Base-by-base conservation (phyloP, 2,888 invertebrate genomes). In the Cephus runcator region DNA sequence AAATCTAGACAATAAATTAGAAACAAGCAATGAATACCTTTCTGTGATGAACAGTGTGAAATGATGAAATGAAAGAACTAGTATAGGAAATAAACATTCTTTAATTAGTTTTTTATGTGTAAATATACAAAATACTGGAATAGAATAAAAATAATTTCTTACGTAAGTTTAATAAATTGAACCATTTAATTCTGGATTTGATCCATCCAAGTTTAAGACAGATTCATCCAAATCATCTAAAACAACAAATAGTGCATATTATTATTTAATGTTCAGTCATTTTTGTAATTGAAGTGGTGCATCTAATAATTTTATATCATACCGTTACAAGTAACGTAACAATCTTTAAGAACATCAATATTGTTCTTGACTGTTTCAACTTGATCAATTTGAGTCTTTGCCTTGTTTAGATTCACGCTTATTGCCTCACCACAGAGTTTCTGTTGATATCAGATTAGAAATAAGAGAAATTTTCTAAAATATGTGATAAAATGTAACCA, bases 1-100 rank as follows among this genome's bases (percentile, higher is more conserved):
- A 73, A 83, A 86, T 79, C 81, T 89, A 12, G 87, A 89, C 73
- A 83, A 88, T 81, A 85, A 87, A 73, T 73, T 87, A 56, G 81
- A 84, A 23, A 77, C 79, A 69, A 78, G 83, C 12, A 81, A 83
- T 31, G 81, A 83, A 75, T 78, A 82, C 30, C 79, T 83, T 68
- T 76, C 80, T 77, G 77, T 80, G 56, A 79, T 81, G 82, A 80
- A 81, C 34, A 69, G 23, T 56, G 56, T 6, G 23, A 56, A 56
- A 23, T 3, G 9, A 9, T 56, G 23, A 56, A 23, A 56, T 56
- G 56, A 56, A 56, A 56, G 56, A 56, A 56, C 23, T 56, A 23
- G 9, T 56, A 74, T 12, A 34, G 34, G 73, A 23, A 73, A 31
- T 30, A 23, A 40, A 31, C 9, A 23, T 56, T 23, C 56, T 56